phyloP scores from a whole-genome alignment of 2,113 vertebrate genomes.

The Phyllostomus discolor region DNA sequence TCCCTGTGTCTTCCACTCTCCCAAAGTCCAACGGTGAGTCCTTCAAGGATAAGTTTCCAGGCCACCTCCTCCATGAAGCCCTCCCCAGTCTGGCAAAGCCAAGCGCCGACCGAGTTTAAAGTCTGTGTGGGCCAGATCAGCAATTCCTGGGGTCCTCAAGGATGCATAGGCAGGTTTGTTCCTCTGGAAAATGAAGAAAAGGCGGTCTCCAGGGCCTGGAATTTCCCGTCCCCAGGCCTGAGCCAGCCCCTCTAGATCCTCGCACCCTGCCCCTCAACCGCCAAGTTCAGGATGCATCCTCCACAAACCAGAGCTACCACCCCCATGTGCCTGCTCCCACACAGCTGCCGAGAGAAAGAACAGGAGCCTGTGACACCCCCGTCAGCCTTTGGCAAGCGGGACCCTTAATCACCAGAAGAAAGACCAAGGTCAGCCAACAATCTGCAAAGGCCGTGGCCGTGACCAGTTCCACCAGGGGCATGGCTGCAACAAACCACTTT shows the following conservation, averaged over 20 bases:
- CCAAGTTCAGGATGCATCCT: neutral
- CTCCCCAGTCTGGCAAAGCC: neutral
- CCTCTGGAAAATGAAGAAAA: neutral
- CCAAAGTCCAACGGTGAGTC: neutral
- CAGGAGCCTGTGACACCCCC: neutral
- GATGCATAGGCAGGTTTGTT: neutral
- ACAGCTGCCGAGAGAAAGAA: neutral
- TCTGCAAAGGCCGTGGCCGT: neutral
- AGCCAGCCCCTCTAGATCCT: too few relatives aligned
- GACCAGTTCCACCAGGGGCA: neutral
- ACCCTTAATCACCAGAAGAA: constrained; percentile 9
- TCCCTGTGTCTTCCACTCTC: neutral
- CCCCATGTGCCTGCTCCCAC: accelerated
- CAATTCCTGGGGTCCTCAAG: neutral
- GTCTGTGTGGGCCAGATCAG: neutral
- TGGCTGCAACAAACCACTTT: neutral
- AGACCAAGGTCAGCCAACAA: constrained; percentile 14
- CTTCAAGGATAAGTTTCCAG: neutral
- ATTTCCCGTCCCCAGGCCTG: neutral
- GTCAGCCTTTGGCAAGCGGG: neutral
- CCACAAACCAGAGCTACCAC: neutral
- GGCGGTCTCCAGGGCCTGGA: neutral
- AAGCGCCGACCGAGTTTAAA: neutral
- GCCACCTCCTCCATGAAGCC: neutral
- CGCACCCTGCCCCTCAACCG: neutral